Evolutionary conservation across 2,797 vertebrate species (phyloP), one percentile per base, ranked within the genome.

Genomic region (Cirrhinus mrigala): DNA sequence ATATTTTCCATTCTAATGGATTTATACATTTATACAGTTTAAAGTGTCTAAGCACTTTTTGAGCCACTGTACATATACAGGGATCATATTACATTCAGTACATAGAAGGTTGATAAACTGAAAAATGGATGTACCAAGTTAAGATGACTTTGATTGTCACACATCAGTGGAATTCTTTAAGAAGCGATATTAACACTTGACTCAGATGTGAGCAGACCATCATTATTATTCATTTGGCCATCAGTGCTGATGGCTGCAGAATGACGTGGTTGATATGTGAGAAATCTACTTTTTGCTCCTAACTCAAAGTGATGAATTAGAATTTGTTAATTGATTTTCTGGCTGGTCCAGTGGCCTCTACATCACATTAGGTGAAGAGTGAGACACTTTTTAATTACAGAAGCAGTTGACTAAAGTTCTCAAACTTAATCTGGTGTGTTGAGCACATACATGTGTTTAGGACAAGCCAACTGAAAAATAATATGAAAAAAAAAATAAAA

Each of bases 271-370:
- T 82, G 56, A 75, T 75, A 27, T 83, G 56, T 64, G 44, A 74
- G 70, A 52, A 64, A 75, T 50, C 8, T 58, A 33, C 56, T 12
- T 27, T 78, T 79, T 52, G 52, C 27, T 14, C 14, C 46, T 33
- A 75, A 66, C 71, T 68, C 20, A 64, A 22, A 68, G 46, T 37
- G 22, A 62, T 76, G 15, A 76, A 83, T 83, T 75, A 8, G 22
- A 83, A 76, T 56, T 54, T 27, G 82, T 54, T 68, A 83, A 76
- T 76, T 83, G 73, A 76, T 76, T 83, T 76, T 76, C 71, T 76
- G 71, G 58, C 58, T 66, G 46, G 81, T 76, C 46, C 27, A 75
- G 58, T 66, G 15, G 29, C 15, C 71, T 64, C 44, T 66, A n/a
- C 46, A 40, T 76, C 20, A 52, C 58, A 74, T 82, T 62, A 50